Evolutionary conservation across 2,888 invertebrate genomes (phyloP).

Genomic region (Tetranychus truncatus): DNA sequence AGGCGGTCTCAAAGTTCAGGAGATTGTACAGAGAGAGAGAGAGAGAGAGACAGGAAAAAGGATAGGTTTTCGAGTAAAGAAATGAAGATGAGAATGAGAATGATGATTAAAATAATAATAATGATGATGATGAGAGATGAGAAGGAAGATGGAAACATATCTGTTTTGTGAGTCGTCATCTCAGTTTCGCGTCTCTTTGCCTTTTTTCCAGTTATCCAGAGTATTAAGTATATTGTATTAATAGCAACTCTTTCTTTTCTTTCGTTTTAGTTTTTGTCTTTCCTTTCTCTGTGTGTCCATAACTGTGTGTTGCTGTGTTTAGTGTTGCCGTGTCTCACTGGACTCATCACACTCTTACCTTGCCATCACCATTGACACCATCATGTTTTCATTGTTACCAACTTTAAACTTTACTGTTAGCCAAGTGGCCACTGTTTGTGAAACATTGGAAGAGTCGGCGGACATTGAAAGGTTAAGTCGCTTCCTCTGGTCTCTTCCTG

Average conservation of each 20-base stretch:
- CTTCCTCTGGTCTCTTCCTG: constrained; percentile 77
- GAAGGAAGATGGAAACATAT: background rate
- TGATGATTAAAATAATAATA: background rate
- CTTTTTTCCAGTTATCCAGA: no score
- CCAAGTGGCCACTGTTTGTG: constrained; percentile 77
- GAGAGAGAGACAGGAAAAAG: background rate
- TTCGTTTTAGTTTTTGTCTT: no score
- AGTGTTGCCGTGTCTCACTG: no score
- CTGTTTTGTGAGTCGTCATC: background rate
- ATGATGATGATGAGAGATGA: background rate
- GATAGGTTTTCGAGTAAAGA: background rate
- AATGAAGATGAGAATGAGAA: background rate
- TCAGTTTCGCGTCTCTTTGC: no score
- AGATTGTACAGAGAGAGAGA: background rate
- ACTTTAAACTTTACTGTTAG: constrained; percentile 40
- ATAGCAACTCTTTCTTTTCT: no score
- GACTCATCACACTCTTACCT: no score
- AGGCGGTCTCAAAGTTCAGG: no score
- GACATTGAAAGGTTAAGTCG: constrained; percentile 70
- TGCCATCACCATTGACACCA: background rate
- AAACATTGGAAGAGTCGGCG: constrained; percentile 85
- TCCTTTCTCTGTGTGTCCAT: no score
- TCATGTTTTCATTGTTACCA: background rate
- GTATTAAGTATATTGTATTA: no score
- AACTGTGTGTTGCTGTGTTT: no score